Evolutionary conservation across 2,888 invertebrate genomes (phyloP).

Genomic region (Acanthoscelides obtectus): DNA sequence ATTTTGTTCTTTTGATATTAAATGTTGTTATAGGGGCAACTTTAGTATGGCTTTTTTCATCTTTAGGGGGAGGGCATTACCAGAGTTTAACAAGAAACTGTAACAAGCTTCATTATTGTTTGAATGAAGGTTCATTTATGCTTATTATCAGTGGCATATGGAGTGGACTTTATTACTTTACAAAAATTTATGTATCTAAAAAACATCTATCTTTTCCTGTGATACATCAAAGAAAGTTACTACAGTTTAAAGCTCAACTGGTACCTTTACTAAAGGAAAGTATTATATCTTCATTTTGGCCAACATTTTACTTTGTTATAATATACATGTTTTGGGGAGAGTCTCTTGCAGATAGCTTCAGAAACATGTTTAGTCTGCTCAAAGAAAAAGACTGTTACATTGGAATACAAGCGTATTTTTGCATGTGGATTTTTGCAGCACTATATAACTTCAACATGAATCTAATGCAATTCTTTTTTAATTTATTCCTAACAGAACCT

Average conservation of each 20-base stretch:
- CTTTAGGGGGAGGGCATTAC: conserved; percentile 58
- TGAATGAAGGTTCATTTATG: conserved; percentile 65
- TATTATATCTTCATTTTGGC: conserved; percentile 56
- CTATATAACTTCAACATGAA: conserved; percentile 67
- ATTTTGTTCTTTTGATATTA: conserved; percentile 52
- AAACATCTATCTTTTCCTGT: conserved; percentile 62
- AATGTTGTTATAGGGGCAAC: conserved; percentile 63
- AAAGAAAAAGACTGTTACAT: conserved; percentile 49
- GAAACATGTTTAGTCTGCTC: conserved; percentile 51
- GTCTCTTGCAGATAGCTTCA: conserved; percentile 51
- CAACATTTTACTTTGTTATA: conserved; percentile 57
- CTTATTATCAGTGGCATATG: conserved; percentile 64
- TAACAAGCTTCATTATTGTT: conserved; percentile 51
- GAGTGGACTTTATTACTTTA: conserved; percentile 60
- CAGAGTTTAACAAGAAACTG: conserved; percentile 52
- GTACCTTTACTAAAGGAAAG: conserved; percentile 56
- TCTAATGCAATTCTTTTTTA: conserved; percentile 65
- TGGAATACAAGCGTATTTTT: conserved; percentile 51
- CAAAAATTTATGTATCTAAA: conserved; percentile 54
- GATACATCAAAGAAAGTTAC: conserved; percentile 65
- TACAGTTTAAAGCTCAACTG: conserved; percentile 60
- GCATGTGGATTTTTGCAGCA: conserved; percentile 65
- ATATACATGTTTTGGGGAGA: conserved; percentile 61
- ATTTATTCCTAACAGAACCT: conserved; percentile 66
- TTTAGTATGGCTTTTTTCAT: conserved; percentile 65